Evolutionary conservation across 2,113 vertebrate genomes (phyloP).

Genomic region (Thamnaconus septentrionalis): DNA sequence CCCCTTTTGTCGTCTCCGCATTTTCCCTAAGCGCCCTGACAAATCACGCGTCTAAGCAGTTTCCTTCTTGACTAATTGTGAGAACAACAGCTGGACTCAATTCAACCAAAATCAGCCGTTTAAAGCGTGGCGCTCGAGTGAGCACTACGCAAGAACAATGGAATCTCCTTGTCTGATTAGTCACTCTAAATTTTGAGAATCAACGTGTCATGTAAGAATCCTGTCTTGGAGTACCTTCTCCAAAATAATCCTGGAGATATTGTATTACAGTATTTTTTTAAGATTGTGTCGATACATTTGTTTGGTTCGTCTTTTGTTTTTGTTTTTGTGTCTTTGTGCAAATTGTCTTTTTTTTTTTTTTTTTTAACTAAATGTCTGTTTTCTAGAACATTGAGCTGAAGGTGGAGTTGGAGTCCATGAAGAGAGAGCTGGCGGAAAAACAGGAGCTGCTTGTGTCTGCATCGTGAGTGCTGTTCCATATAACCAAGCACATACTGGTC

Average conservation of each 20-base stretch:
- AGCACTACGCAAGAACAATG: constrained; percentile 14
- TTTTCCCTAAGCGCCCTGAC: not conserved
- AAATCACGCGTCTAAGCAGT: constrained; percentile 21
- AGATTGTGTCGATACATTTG: not conserved
- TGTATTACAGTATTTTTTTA: not conserved
- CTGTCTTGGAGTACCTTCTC: not conserved
- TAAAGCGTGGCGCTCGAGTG: not conserved
- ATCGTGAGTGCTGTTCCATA: constrained; percentile 82
- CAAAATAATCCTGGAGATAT: constrained; percentile 5
- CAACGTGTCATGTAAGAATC: constrained; percentile 13
- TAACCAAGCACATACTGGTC: not conserved
- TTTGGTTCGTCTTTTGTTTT: not conserved
- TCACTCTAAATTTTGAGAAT: not conserved
- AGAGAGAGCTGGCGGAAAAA: constrained; percentile 89
- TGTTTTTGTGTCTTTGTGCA: not conserved
- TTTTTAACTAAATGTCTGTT: not conserved
- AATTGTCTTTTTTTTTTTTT: constrained; percentile 24
- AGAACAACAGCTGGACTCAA: constrained; percentile 39
- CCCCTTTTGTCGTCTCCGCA: not conserved
- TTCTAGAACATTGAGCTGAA: constrained; percentile 96
- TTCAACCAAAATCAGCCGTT: constrained; percentile 9
- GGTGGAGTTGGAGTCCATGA: constrained; percentile 95
- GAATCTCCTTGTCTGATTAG: constrained; percentile 23
- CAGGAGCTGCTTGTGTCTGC: constrained; percentile 93
- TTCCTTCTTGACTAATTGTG: constrained; percentile 8